Percentiles rank a stretch among this genome's conserved stretches.
Evolutionary conservation across 2,113 vertebrate genomes (phyloP).

Genomic region (Sterna hirundo): DNA sequence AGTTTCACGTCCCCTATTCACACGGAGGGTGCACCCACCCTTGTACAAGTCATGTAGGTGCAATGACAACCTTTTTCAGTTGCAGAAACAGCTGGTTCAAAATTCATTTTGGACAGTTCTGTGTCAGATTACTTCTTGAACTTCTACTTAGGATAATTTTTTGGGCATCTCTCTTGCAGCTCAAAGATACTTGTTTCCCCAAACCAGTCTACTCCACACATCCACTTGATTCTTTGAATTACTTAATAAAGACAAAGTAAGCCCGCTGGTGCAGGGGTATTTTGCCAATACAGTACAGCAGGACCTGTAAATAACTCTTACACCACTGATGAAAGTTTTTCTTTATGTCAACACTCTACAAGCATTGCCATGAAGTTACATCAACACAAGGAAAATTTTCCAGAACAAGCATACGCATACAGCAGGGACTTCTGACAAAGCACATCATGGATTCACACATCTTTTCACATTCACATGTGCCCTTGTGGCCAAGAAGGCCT

Average conservation of each 20-base stretch:
- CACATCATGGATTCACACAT: background rate
- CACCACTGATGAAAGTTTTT: background rate
- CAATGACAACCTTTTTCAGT: background rate
- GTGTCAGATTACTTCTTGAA: background rate
- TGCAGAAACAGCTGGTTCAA: background rate
- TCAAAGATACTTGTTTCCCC: background rate
- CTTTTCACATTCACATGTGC: background rate
- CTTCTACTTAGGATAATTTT: background rate
- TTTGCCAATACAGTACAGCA: background rate
- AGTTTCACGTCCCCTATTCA: background rate
- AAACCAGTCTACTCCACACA: background rate
- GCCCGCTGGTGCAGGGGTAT: background rate
- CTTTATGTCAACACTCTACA: background rate
- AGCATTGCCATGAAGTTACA: background rate
- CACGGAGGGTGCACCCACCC: background rate
- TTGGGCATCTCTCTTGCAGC: background rate
- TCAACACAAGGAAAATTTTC: background rate
- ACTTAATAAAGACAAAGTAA: background rate
- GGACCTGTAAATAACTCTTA: background rate
- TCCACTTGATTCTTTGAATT: background rate
- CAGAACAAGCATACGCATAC: fast-evolving
- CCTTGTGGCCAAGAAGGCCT: no score
- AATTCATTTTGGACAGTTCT: background rate
- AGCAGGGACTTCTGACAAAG: background rate
- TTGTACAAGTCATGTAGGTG: fast-evolving